Percentiles rank a stretch among this genome's conserved stretches.
Conservation (phyloP, 2,113 vertebrate species). For the Pseudopipra pipra region DNA sequence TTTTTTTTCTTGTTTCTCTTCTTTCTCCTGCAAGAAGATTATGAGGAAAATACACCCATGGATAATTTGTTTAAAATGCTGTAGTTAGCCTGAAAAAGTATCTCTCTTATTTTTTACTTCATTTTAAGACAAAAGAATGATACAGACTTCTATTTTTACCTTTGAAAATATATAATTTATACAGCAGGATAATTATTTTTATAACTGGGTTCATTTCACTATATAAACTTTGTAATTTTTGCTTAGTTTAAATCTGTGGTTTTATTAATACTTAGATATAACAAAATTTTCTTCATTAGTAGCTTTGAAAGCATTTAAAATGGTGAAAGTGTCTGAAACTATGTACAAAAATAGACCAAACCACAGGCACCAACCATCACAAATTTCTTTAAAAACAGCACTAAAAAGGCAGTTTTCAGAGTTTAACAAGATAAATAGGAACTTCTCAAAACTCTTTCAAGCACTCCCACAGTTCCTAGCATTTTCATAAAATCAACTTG, state of each 20-base stretch:
- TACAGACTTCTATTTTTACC: not conserved
- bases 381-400: not conserved
- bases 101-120: not conserved
- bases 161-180: not conserved
- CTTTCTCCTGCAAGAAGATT: not conserved
- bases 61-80: not conserved
- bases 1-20: not conserved
- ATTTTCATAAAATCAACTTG: slow-evolving; percentile 7
- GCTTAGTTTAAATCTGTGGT: not conserved
- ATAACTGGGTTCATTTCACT: not conserved
- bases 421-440: not conserved
- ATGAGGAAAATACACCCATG: not conserved
- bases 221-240: not conserved
- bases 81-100: not conserved
- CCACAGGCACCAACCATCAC: not conserved
- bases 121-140: not conserved
- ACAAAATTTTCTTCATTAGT: not conserved
- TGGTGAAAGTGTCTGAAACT: not conserved
- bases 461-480: not conserved
- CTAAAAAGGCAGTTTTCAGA: not conserved
- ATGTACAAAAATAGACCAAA: not conserved
- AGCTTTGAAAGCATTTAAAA: not conserved
- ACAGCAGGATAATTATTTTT: not conserved
- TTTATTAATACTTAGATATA: not conserved
- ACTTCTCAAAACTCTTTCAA: not conserved